Base-by-base conservation (phyloP, 2,113 vertebrate species). In the Crocuta crocuta region DNA sequence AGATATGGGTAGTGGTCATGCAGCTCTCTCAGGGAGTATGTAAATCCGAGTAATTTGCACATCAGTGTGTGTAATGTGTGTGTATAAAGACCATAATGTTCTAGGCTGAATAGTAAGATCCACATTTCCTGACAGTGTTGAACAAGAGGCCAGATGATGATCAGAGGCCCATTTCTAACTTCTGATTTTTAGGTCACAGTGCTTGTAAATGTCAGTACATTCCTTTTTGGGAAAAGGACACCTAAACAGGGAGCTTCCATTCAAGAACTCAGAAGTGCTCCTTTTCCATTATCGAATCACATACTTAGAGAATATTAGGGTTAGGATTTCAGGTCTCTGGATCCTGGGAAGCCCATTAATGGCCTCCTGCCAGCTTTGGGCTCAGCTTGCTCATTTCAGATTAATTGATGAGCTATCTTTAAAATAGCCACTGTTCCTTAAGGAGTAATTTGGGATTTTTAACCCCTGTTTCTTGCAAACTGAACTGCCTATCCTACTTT, bases 371-470 rank as follows among this genome's bases (percentile, higher is more conserved):
- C 21, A 50, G 73, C 61, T 76, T 90, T 39, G 1, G 48, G 50
- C 88, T 95, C 35, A 26, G 79, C 66, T 61, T 63, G 68, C 94
- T 83, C 26, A 31, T 71, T 94, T 63, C 43, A 83, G 70, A 70
- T 73, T 45, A 88, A 35, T n/a, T 5, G 33, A 85, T 58, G 35
- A 71, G 48, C 50, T 13, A 50, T 12, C 87, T 94, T 94, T 58
- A 92, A 94, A 96, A 95, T 83, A 79, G 1, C n/a, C 70, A 71
- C 65, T 95, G 17, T 33, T 83, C 21, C 81, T 92, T 53, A 73
- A 58, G 21, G 58, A 93, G 61, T 45, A 39, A n/a, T 74, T 85
- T 63, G 61, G 45, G 1, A 0, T 17, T 73, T 61, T 10, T 2
- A 9, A 28, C 10, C 28, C 4, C 5, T 63, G 48, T 88, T 61